These are phyloP conservation scores for Lutjanus campechanus DNA, from an alignment of 2,797 vertebrate genomes.

Conservation along the genomic window DNA sequence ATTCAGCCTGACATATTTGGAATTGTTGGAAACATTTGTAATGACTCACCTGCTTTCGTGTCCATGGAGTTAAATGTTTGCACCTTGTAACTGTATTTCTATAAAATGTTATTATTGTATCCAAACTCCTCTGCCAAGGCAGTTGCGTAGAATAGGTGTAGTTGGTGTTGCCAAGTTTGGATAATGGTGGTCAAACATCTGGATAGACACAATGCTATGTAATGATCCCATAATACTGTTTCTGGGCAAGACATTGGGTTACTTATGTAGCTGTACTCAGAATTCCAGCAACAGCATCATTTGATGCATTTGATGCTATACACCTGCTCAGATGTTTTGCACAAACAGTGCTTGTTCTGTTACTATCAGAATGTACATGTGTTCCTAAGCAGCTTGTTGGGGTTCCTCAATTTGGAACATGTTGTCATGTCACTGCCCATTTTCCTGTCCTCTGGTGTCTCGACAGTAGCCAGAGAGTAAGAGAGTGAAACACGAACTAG, in stretches of 20 bases:
- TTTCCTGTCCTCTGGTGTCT: slow-evolving; percentile 68
- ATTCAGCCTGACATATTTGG: neutral
- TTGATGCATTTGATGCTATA: slow-evolving; percentile 5
- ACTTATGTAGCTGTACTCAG: slow-evolving; percentile 11
- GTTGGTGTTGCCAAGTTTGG: slow-evolving; percentile 23
- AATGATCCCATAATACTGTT: slow-evolving; percentile 16
- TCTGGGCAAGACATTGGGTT: slow-evolving; percentile 20
- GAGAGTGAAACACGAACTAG: slow-evolving; percentile 79
- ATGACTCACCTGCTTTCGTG: neutral
- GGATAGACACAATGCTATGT: slow-evolving; percentile 28
- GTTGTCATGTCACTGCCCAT: slow-evolving; percentile 57
- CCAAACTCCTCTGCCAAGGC: neutral
- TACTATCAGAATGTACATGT: neutral
- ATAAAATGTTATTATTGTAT: neutral
- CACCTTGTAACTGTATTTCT: neutral
- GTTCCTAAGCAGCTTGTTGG: slow-evolving; percentile 37
- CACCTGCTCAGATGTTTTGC: slow-evolving; percentile 30
- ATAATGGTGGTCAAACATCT: slow-evolving; percentile 29
- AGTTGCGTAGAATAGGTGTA: neutral
- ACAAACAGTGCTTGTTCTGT: slow-evolving; percentile 2
- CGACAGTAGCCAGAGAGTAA: slow-evolving; percentile 58
- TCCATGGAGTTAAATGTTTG: neutral
- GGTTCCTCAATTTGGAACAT: slow-evolving; percentile 55
- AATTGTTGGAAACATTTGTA: slow-evolving; percentile 12
- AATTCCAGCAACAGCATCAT: slow-evolving; percentile 15